Base-by-base conservation (phyloP, 1,140 invertebrate species). In the Drosophila subpulchrella region DNA sequence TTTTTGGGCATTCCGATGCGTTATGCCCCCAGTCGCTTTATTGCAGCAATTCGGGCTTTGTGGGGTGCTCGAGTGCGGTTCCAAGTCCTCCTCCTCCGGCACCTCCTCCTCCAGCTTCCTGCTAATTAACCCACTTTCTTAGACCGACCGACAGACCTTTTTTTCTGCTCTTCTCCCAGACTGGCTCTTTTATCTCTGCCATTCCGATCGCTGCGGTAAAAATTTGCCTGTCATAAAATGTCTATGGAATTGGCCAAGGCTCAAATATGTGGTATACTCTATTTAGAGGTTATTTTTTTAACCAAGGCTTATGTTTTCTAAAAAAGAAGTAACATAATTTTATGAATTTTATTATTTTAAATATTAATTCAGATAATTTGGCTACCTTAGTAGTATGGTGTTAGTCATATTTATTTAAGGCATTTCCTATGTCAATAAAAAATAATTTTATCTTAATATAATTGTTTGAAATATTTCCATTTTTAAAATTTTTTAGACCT, bases 91-190 rank as follows among this genome's bases (percentile, higher is more conserved):
- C 32, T n/a, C 34, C 42, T 46, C 20, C 42, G 7, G 1, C 42
- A 12, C 30, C 27, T 66, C 11, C 34, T 15, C 34, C 38, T 20
- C 15, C 50, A 44, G 76, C 47, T 54, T 56, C 34, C 71, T 66
- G 46, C 75, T 86, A 83, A 86, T 86, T 86, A 86, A 86, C 84
- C 84, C 63, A 86, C 84, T 79, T 86, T 85, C 82, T 75, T 74
- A 67, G 63, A 53, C 57, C 42, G 57, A 73, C 27, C 27, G 32
- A 34, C 8, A 8, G 32, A 34, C 15, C 78, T 78, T 85, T 58
- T 81, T 63, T 42, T 75, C 46, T 57, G 15, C 34, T 36, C n/a
- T 41, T 36, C 32, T n/a, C 11, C 15, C 17, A 17, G 36, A 39
- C 67, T 36, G 41, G 24, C 42, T 54, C 24, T 47, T 76, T 68